Percentiles rank a stretch among this genome's conserved stretches.
Evolutionary conservation across 2,113 vertebrate genomes (phyloP).

Genomic region (Phrynocephalus versicolor): DNA sequence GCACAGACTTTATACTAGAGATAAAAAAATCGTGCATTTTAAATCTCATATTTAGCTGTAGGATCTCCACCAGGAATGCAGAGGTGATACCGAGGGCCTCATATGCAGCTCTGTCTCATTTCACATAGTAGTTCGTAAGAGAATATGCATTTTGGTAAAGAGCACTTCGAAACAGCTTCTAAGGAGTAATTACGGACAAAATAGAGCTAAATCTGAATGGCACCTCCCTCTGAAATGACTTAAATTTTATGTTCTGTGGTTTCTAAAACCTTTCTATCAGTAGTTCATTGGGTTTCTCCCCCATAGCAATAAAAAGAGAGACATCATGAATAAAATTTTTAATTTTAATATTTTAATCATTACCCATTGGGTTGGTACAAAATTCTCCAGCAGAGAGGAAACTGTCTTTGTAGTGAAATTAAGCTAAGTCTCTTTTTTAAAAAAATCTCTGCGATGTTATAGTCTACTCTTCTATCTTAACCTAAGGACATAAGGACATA

Average conservation of each 20-base stretch:
- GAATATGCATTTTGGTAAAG: not conserved
- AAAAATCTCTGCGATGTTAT: not conserved
- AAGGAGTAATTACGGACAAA: not conserved
- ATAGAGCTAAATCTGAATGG: not conserved
- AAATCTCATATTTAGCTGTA: not conserved
- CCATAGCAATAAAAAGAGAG: too few species aligned
- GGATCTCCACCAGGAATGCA: not conserved
- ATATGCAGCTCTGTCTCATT: not conserved
- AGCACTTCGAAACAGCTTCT: not conserved
- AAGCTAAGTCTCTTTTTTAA: not conserved
- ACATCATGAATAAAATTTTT: too few species aligned
- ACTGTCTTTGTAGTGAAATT: not conserved
- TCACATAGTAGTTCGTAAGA: not conserved
- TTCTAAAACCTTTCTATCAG: not conserved
- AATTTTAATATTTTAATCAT: not conserved
- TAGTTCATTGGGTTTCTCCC: too few species aligned
- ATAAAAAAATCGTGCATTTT: not conserved
- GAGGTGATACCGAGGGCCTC: not conserved
- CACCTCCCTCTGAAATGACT: not conserved
- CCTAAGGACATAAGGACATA: too few species aligned
- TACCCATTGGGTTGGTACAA: not conserved
- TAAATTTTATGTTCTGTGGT: fast-evolving
- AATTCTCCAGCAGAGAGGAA: not conserved
- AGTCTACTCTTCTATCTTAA: not conserved
- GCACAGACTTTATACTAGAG: not conserved